Evolutionary conservation across 2,888 invertebrate species (phyloP).

Genomic region (Zaprionus lineosus): DNA sequence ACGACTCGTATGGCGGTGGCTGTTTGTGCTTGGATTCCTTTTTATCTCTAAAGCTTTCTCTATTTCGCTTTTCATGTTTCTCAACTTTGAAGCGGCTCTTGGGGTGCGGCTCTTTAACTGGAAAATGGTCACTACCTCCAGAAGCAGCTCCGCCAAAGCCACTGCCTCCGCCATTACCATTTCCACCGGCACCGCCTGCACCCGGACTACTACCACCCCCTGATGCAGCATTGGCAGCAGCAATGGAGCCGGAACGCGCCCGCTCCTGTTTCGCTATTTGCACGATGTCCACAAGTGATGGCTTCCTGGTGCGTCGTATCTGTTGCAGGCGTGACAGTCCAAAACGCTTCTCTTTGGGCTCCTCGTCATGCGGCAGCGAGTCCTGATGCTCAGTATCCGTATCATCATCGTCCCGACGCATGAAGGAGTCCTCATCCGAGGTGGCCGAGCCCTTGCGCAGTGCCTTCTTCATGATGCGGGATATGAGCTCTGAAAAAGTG

Average conservation of each 20-base stretch:
- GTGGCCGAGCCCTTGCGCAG: conserved; percentile 85
- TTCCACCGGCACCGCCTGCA: too few relatives aligned
- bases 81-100: conserved; percentile 79
- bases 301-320: conserved; percentile 78
- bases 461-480: conserved; percentile 83
- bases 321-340: conserved; percentile 75
- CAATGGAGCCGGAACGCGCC: conserved; percentile 63
- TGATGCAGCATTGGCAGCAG: conserved; percentile 34
- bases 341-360: conserved; percentile 74
- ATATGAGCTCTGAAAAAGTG: conserved; percentile 75
- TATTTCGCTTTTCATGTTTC: conserved; percentile 55
- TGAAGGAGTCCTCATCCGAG: conserved; percentile 84
- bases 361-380: conserved; percentile 86
- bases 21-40: conserved; percentile 49
- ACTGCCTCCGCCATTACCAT: too few relatives aligned
- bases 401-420: conserved; percentile 84
- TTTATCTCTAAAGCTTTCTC: conserved; percentile 53
- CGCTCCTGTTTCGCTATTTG: conserved; percentile 79
- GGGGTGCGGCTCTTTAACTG: conserved; percentile 69
- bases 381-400: conserved; percentile 89
- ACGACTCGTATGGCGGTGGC: conserved; percentile 46
- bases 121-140: conserved; percentile 30
- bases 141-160: too few relatives aligned
- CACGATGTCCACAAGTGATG: conserved; percentile 81
- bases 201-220: conserved; percentile 32